Base-by-base conservation (phyloP, 2,888 invertebrate species). In the Abrostola tripartita region DNA sequence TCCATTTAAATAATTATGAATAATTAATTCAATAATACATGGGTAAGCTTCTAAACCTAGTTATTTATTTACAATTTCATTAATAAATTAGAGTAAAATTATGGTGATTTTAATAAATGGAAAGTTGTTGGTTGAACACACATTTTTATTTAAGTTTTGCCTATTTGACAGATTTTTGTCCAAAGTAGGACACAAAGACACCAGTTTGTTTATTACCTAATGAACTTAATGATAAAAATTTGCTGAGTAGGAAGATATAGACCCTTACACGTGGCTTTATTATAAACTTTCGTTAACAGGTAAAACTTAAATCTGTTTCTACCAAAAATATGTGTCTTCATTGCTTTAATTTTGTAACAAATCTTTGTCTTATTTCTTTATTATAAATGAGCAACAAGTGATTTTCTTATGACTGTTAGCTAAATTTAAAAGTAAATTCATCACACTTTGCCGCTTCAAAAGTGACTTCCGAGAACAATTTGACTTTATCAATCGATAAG, bases 31-130 rank as follows among this genome's bases (percentile, higher is more conserved):
- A 87, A 87, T 89, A 85, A 87, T 91, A 89, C 86, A 88, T 86
- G 85, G 64, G 76, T 85, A 92, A 92, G 92, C 91, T 78, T 86
- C 87, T 90, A 80, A 86, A 79, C 82, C 89, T 90, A 90, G 84
- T 89, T 90, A 90, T 90, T 90, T 92, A 92, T 92, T 90, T 93
- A 93, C 92, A 92, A 86, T 89, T 74, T 86, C 88, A 85, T 84
- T 68, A 86, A 88, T 90, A 88, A 89, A 87, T 87, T 85, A 87
- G 86, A 88, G 82, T 84, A 83, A 78, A 65, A 71, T 71, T 72
- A 74, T 76, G 73, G 74, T 78, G 73, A 73, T 70, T 65, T 57
- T 52, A 58, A 65, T 74, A 69, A 60, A 63, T 71, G 66, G 67
- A 71, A 72, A 73, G 63, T 74, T 71, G 50, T 75, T 78, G 64